These are phyloP conservation scores for Drosophila acutilabella DNA, from an alignment of 2,888 invertebrate species.

Conservation along the genomic window DNA sequence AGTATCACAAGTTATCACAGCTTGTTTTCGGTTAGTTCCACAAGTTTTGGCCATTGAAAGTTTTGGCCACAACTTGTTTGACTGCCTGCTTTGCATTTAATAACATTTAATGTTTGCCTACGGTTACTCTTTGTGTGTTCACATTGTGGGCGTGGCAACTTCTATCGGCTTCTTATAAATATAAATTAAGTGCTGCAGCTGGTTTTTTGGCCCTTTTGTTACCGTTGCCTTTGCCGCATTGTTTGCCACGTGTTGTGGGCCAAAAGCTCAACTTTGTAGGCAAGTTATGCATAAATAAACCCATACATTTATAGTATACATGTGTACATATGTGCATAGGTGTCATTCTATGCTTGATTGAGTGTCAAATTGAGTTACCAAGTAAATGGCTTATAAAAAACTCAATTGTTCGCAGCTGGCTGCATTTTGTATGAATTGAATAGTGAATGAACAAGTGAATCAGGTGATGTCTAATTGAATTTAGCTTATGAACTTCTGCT, in stretches of 20 bases:
- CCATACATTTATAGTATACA: neutral
- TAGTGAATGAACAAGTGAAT: slow-evolving; percentile 22
- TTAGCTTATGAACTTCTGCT: slow-evolving; percentile 20
- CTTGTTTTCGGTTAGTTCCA: neutral
- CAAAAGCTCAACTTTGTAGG: slow-evolving; percentile 3
- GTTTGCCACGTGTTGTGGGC: slow-evolving; percentile 52
- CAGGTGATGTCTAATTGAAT: slow-evolving; percentile 58
- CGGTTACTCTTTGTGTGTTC: slow-evolving; percentile 54
- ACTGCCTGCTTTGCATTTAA: slow-evolving; percentile 72
- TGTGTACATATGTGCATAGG: slow-evolving; percentile 8
- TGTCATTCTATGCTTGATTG: slow-evolving; percentile 58
- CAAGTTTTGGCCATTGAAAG: slow-evolving; percentile 57
- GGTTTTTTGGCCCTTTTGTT: slow-evolving; percentile 52
- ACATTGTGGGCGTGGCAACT: slow-evolving; percentile 12
- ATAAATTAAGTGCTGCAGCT: slow-evolving; percentile 67
- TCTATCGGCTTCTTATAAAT: slow-evolving; percentile 59
- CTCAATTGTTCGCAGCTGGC: slow-evolving; percentile 38
- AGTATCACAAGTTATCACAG: neutral
- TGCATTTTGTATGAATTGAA: slow-evolving; percentile 24
- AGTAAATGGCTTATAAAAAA: slow-evolving; percentile 42
- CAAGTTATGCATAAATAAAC: slow-evolving; percentile 35
- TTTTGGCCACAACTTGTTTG: slow-evolving; percentile 63
- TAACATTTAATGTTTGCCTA: slow-evolving; percentile 72
- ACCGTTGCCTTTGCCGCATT: slow-evolving; percentile 71
- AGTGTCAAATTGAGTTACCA: slow-evolving; percentile 69